These are phyloP conservation scores for Microctenopoma steveboyesi DNA, from an alignment of 2,797 vertebrate genomes.

Conservation along the genomic window DNA sequence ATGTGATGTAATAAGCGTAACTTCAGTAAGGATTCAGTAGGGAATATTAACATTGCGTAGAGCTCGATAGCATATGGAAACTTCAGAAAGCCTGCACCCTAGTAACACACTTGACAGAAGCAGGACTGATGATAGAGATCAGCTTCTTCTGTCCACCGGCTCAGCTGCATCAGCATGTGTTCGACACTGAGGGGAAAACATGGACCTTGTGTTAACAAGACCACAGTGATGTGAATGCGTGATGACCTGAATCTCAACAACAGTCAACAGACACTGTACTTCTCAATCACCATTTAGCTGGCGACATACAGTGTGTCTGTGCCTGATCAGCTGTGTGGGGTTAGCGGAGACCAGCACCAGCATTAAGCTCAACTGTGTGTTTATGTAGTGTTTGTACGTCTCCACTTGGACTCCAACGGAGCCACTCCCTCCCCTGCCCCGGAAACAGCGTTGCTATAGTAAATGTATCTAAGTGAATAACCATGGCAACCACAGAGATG, in stretches of 20 bases:
- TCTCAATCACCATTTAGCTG: not conserved
- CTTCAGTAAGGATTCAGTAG: too few species aligned
- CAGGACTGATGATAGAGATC: too few species aligned
- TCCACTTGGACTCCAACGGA: conserved; percentile 65
- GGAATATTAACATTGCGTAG: too few species aligned
- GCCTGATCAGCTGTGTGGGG: not conserved
- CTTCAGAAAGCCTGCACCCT: too few species aligned
- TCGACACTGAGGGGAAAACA: too few species aligned
- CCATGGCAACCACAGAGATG: conserved; percentile 84
- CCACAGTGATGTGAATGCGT: too few species aligned
- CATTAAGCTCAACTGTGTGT: not conserved
- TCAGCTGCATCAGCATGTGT: too few species aligned
- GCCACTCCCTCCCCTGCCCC: conserved; percentile 72
- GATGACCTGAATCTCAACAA: not conserved
- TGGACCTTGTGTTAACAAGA: too few species aligned
- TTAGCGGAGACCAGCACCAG: not conserved
- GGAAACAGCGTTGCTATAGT: conserved; percentile 86
- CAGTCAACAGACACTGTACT: not conserved
- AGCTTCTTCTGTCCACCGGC: too few species aligned
- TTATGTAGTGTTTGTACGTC: not conserved
- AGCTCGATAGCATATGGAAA: too few species aligned
- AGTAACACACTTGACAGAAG: too few species aligned
- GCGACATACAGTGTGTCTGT: not conserved
- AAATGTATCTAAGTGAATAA: conserved; percentile 78
- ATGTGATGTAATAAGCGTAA: too few species aligned